These are phyloP conservation scores for Arrhamphus sclerolepis DNA, from an alignment of 2,797 vertebrate genomes.

Conservation along the genomic window DNA sequence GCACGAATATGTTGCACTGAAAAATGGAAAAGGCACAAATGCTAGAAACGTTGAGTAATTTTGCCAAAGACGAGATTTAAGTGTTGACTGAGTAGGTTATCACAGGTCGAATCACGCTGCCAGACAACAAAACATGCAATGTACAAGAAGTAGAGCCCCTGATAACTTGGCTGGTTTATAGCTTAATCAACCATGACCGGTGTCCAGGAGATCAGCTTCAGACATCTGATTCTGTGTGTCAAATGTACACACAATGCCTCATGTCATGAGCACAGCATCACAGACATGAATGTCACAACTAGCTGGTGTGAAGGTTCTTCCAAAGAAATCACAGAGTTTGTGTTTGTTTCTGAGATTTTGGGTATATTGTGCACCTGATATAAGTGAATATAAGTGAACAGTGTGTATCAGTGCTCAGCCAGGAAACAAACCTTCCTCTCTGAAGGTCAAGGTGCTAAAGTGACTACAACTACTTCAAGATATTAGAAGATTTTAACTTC, in stretches of 20 bases:
- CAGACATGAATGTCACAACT: not conserved
- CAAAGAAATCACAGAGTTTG: too few species aligned
- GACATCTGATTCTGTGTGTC: not conserved
- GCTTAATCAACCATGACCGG: not conserved
- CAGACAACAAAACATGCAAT: not conserved
- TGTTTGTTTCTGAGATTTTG: not conserved
- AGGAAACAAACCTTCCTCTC: too few species aligned
- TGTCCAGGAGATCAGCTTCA: not conserved
- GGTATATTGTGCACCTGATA: not conserved
- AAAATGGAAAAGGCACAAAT: not conserved
- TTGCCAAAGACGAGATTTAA: not conserved
- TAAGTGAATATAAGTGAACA: too few species aligned
- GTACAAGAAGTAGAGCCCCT: not conserved
- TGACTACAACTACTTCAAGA: too few species aligned
- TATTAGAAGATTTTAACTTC: too few species aligned
- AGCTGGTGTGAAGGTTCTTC: not conserved
- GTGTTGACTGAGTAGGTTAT: not conserved
- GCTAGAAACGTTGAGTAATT: not conserved
- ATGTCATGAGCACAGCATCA: too few species aligned
- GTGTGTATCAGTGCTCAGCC: too few species aligned
- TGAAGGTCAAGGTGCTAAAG: too few species aligned
- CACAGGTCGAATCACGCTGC: too few species aligned
- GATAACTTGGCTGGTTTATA: not conserved
- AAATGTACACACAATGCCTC: not conserved
- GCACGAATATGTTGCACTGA: too few species aligned